Percentiles rank a stretch among this genome's conserved stretches.
These are phyloP conservation scores for Campopleginae sp. DNA, from an alignment of 2,888 invertebrate species.

Conservation along the genomic window DNA sequence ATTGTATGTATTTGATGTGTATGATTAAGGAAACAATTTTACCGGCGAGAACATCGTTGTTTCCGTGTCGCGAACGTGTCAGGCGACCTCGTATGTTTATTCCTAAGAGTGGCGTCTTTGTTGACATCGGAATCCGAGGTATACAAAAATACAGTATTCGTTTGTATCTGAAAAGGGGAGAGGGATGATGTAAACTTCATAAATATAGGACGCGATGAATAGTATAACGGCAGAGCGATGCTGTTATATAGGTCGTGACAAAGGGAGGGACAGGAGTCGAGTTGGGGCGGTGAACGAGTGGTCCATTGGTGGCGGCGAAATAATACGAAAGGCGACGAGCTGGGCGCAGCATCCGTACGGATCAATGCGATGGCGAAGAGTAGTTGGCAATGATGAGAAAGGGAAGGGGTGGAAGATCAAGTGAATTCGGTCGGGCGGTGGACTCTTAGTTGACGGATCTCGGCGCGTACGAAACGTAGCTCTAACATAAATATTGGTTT, in stretches of 20 bases:
- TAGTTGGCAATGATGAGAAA: not conserved
- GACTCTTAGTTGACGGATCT: not conserved
- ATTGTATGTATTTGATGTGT: not conserved
- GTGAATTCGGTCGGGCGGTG: not conserved
- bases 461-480: not conserved
- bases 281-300: not conserved
- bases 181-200: not conserved
- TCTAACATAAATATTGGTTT: not conserved
- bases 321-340: slow-evolving; percentile 68
- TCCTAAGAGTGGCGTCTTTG: not conserved
- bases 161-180: not conserved
- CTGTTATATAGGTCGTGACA: not conserved
- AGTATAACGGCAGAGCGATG: not conserved
- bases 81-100: not conserved
- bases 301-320: not conserved
- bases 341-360: slow-evolving; percentile 77
- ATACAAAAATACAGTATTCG: not conserved
- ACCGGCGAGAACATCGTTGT: not conserved
- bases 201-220: not conserved
- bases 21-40: not conserved
- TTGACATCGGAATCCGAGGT: not conserved
- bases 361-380: slow-evolving; percentile 55
- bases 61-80: not conserved
- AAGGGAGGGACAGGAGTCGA: not conserved
- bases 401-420: not conserved